Percentiles rank a stretch among this genome's conserved stretches.
Evolutionary conservation across 2,797 vertebrate species (phyloP).

Genomic region (Fringilla coelebs): DNA sequence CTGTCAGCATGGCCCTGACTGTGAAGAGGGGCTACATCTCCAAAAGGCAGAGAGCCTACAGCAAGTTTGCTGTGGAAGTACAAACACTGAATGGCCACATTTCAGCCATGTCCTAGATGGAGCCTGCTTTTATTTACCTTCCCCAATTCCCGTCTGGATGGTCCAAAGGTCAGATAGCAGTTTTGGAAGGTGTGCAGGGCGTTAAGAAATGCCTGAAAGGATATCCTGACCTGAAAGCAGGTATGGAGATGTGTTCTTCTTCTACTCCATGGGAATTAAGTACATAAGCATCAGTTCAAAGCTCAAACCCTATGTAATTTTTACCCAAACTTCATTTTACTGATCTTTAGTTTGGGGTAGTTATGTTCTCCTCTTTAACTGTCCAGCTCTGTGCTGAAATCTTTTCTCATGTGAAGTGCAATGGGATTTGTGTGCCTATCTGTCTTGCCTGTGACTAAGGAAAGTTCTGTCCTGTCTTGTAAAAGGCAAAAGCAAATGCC

Average conservation of each 20-base stretch:
- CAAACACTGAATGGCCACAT: neutral
- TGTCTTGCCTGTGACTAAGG: slow-evolving; percentile 29
- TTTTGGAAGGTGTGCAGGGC: neutral
- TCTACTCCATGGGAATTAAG: neutral
- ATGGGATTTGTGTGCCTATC: neutral
- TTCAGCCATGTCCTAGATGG: neutral
- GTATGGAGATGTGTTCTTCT: neutral
- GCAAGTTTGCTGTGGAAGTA: neutral
- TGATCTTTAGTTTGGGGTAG: neutral
- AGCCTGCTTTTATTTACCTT: neutral
- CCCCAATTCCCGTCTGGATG: neutral
- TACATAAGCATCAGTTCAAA: neutral
- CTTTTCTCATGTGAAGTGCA: neutral
- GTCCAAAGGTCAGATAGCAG: neutral
- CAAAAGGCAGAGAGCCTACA: neutral
- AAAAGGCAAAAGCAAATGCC: slow-evolving; percentile 20
- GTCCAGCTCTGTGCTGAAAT: neutral
- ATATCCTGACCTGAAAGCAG: neutral
- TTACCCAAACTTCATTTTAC: neutral
- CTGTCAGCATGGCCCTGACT: neutral
- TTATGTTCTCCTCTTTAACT: neutral
- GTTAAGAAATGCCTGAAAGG: neutral
- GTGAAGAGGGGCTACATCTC: neutral
- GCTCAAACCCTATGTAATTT: neutral
- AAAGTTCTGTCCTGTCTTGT: neutral